Percentiles rank a stretch among this genome's conserved stretches.
Conservation (phyloP, 1,140 invertebrate genomes). For the Drosophila ohnishii region DNA sequence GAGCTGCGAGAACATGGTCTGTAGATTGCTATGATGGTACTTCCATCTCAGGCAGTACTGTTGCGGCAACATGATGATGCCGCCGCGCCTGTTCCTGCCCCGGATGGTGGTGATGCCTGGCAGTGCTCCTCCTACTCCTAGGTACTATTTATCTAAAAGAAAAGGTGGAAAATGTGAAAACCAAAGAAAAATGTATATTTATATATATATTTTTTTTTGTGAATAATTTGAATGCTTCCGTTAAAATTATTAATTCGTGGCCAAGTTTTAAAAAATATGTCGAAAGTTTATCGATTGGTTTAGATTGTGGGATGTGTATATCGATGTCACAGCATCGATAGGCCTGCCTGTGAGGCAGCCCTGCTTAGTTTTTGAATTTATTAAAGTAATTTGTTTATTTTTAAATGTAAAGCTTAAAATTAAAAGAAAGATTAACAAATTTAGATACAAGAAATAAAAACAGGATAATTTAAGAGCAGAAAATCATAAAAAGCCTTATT, state of each 20-base stretch:
- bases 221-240: no score
- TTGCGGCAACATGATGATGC: constrained; percentile 87
- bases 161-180: not conserved
- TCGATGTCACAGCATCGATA: not conserved
- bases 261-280: no score
- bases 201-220: no score
- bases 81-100: constrained; percentile 28
- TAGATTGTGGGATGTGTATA: no score
- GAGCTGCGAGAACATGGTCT: constrained; percentile 95
- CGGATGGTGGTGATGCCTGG: constrained; percentile 19
- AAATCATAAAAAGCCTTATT: no score
- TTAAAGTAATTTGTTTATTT: no score
- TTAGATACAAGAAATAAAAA: no score
- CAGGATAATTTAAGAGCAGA: no score
- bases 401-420: no score
- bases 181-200: no score
- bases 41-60: constrained; percentile 96
- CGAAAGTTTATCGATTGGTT: no score
- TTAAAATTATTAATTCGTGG: no score
- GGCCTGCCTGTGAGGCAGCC: not conserved
- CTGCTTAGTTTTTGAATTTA: not conserved
- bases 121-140: not conserved
- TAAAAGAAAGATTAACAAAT: not conserved
- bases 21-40: constrained; percentile 94
- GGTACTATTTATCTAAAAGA: not conserved